These are phyloP conservation scores for Pegoplata infirma DNA, from an alignment of 2,888 invertebrate genomes.

Conservation along the genomic window DNA sequence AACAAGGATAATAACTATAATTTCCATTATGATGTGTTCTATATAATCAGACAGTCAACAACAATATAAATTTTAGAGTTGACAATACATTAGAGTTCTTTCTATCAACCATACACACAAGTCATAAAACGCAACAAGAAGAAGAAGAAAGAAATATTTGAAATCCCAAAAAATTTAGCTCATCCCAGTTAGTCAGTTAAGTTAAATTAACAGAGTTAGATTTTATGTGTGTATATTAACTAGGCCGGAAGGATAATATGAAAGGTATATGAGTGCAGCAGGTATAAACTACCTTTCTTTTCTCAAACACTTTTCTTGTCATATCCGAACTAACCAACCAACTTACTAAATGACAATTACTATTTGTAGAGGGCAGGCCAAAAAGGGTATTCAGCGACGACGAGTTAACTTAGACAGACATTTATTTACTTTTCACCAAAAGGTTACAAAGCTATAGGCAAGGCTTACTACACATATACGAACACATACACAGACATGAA, in stretches of 20 bases:
- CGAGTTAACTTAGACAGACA: conserved; percentile 33
- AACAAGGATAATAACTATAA: conserved; percentile 26
- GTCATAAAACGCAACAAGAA: neutral
- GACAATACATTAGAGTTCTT: conserved; percentile 31
- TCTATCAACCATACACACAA: neutral
- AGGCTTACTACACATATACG: conserved; percentile 8
- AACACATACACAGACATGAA: neutral
- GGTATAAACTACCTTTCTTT: conserved; percentile 18
- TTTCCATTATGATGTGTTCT: conserved; percentile 38
- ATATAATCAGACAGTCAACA: conserved; percentile 36
- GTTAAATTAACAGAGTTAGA: conserved; percentile 2
- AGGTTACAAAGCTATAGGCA: conserved; percentile 30
- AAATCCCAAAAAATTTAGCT: conserved; percentile 7
- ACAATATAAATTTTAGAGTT: conserved; percentile 30
- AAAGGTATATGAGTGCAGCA: neutral
- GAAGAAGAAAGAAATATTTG: neutral
- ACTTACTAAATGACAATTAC: conserved; percentile 13
- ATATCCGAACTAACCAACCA: conserved; percentile 6
- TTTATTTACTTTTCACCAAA: conserved; percentile 6
- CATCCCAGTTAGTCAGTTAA: conserved; percentile 11
- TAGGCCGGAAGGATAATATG: conserved; percentile 9
- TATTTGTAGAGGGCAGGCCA: conserved; percentile 15
- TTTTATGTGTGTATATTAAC: neutral
- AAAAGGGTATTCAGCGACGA: conserved; percentile 26
- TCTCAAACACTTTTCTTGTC: conserved; percentile 37